Percentiles rank a stretch among this genome's conserved stretches.
phyloP scores from a whole-genome alignment of 2,888 invertebrate species.

The Drosophila borealis region DNA sequence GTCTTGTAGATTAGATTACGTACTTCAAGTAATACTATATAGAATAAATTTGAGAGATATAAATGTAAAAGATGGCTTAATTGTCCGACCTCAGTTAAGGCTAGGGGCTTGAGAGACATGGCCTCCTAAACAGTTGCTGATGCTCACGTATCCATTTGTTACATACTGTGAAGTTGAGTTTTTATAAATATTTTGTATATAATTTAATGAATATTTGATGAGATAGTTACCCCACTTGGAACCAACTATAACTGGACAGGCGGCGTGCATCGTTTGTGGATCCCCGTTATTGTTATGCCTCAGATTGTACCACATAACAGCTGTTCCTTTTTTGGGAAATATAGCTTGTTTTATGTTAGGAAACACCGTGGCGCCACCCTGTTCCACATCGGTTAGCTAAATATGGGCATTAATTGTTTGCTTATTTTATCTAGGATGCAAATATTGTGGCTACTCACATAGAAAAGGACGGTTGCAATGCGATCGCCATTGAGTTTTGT shows the following conservation, averaged over 20 bases:
- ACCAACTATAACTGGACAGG: conserved; percentile 82
- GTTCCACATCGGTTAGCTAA: conserved; percentile 97
- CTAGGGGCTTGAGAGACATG: conserved; percentile 82
- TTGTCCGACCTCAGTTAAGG: background rate
- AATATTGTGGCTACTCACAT: conserved; percentile 89
- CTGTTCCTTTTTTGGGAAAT: conserved; percentile 91
- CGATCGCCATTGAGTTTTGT: conserved; percentile 89
- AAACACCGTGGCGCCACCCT: conserved; percentile 99
- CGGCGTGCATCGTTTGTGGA: conserved; percentile 73
- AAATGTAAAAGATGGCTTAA: background rate
- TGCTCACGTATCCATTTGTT: conserved; percentile 96
- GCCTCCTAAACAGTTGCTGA: conserved; percentile 91
- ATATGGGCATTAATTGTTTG: background rate
- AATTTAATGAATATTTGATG: background rate
- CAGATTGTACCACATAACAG: conserved; percentile 81
- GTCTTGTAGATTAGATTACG: too few relatives aligned
- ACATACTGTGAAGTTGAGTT: conserved; percentile 87
- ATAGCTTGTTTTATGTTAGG: conserved; percentile 93
- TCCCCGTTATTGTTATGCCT: conserved; percentile 65
- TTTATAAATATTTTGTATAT: background rate
- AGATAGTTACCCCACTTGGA: conserved; percentile 80
- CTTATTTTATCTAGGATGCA: too few relatives aligned
- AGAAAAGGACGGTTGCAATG: conserved; percentile 97
- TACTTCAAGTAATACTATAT: background rate
- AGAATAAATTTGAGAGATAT: background rate